Evolutionary conservation across 2,113 vertebrate genomes (phyloP), one percentile per base, ranked within the genome.

Genomic region (Plotosus lineatus): DNA sequence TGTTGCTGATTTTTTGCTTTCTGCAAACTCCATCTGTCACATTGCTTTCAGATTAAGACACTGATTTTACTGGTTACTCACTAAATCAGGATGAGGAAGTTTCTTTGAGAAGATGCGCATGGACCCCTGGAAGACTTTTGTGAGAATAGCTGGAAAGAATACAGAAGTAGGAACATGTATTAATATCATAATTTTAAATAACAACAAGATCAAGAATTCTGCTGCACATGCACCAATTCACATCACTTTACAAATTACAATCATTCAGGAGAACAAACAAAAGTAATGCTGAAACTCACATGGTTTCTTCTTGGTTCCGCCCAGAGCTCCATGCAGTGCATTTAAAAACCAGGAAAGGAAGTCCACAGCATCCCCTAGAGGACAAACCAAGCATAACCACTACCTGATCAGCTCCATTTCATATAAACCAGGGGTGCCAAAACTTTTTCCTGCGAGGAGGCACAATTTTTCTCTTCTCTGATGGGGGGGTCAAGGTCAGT

Each of bases 101-200:
- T 99, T 99, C 88, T 98, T 99, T 78, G 97, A 97, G 90, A 98
- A 99, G 85, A 99, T 98, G 74, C 97, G 90, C 97, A 99, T 99
- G 77, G 95, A 97, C 36, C 97, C 97, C 89, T 99, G 97, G 90
- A 99, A 99, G 19, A 95, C 97, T 38, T 98, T 95, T 0, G 96
- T 96, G 82, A 99, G 90, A 6, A 95, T 97, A 77, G 97, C 97
- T 98, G 83, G 0, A 73, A 28, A 56, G 10, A 26, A 51, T n/a
- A 0, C 26, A 69, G n/a, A 15, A 58, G 12, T 7, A 69, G 40
- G 2, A 69, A 72, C 33, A 33, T 33, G 53, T 42, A 38, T 10
- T 21, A 51, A 31, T 40, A 75, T 21, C 36, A 53, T 3, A 19
- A n/a, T 51, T 21, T n/a, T n/a, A n/a, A n/a, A n/a, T n/a, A n/a